Percentiles rank a stretch among this genome's conserved stretches.
phyloP scores from a whole-genome alignment of 2,888 invertebrate genomes.

The Ypsolopha scabrella region DNA sequence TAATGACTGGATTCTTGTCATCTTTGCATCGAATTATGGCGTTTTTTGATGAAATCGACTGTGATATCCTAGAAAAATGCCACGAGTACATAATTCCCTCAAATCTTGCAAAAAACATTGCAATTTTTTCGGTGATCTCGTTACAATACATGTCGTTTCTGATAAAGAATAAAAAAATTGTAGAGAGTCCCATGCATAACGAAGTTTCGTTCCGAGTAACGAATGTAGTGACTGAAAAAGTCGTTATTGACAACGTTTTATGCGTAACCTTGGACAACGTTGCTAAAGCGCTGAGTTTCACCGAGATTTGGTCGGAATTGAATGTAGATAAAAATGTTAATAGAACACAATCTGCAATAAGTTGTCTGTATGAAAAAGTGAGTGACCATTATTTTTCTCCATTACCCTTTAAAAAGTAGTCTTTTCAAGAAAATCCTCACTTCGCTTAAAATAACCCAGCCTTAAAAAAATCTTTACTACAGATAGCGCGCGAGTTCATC shows the following conservation, averaged over 20 bases:
- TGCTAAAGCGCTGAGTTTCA: slow-evolving; percentile 41
- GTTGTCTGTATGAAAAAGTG: slow-evolving; percentile 62
- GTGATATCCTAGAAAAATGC: slow-evolving; percentile 54
- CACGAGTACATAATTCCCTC: slow-evolving; percentile 44
- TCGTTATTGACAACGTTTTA: slow-evolving; percentile 50
- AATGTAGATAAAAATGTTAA: slow-evolving; percentile 51
- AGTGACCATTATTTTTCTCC: slow-evolving; percentile 10
- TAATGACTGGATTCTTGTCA: slow-evolving; percentile 41
- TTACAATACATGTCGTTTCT: slow-evolving; percentile 60
- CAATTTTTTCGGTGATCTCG: slow-evolving; percentile 53
- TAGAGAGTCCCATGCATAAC: slow-evolving; percentile 48
- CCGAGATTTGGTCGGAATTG: slow-evolving; percentile 53
- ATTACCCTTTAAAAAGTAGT: too few species aligned
- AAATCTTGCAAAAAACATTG: slow-evolving; percentile 41
- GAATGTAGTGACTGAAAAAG: slow-evolving; percentile 34
- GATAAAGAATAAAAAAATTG: slow-evolving; percentile 61
- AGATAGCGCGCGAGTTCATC: too few species aligned
- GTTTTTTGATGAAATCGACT: slow-evolving; percentile 46
- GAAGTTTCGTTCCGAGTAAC: slow-evolving; percentile 51
- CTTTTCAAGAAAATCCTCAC: too few species aligned
- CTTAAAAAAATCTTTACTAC: too few species aligned
- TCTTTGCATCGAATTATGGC: slow-evolving; percentile 33
- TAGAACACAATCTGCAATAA: slow-evolving; percentile 56
- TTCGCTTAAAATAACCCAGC: too few species aligned
- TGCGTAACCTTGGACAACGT: slow-evolving; percentile 45